These are phyloP conservation scores for Elgonia sp. DNA, from an alignment of 2,888 invertebrate species.

Conservation along the genomic window DNA sequence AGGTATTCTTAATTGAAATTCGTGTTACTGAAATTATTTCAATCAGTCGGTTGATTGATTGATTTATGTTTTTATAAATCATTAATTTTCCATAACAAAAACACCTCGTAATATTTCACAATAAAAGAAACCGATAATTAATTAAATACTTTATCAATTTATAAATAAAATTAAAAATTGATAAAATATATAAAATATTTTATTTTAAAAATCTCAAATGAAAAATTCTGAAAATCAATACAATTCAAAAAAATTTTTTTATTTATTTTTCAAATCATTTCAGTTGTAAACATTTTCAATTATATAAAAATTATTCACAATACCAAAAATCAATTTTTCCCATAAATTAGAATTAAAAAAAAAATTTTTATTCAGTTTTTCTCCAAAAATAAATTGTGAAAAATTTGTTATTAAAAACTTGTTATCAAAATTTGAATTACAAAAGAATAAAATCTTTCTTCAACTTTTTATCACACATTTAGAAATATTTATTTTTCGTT, in stretches of 20 bases:
- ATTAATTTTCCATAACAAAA: constrained; percentile 4
- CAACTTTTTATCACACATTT: too few relatives aligned
- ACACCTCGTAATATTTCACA: neutral
- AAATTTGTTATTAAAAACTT: too few relatives aligned
- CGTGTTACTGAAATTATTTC: constrained; percentile 56
- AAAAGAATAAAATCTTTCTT: neutral
- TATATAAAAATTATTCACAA: too few relatives aligned
- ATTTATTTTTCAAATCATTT: too few relatives aligned
- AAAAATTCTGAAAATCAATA: too few relatives aligned
- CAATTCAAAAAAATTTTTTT: too few relatives aligned
- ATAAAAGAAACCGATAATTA: neutral
- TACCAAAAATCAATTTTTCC: too few relatives aligned
- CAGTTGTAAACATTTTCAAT: too few relatives aligned
- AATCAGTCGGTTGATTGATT: constrained; percentile 51
- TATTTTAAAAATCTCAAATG: too few relatives aligned
- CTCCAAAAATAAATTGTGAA: too few relatives aligned
- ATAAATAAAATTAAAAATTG: neutral
- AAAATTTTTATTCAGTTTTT: too few relatives aligned
- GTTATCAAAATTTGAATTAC: neutral
- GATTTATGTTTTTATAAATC: constrained; percentile 45
- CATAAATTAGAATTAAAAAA: neutral
- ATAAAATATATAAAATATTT: neutral
- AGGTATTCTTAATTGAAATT: constrained; percentile 54
- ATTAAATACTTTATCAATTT: neutral
- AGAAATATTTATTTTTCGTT: neutral